phyloP scores from a whole-genome alignment of 2,888 invertebrate genomes.

The Zelleria hepariella region DNA sequence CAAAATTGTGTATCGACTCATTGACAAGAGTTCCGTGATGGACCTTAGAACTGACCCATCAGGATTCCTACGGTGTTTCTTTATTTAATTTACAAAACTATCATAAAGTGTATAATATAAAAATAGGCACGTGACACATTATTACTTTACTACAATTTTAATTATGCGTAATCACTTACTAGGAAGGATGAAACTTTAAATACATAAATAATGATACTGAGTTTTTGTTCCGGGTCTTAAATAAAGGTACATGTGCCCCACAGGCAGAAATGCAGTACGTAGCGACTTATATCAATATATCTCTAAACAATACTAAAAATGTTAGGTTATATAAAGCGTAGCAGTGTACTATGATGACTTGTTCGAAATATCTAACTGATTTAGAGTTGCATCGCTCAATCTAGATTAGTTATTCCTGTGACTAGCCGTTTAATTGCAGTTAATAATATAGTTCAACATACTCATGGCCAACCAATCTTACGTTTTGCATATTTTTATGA shows the following conservation, averaged over 20 bases:
- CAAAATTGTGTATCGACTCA: constrained; percentile 66
- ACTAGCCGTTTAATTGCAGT: constrained; percentile 36
- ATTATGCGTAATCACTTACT: constrained; percentile 52
- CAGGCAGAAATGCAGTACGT: background rate
- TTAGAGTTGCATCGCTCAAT: background rate
- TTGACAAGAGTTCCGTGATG: constrained; percentile 35
- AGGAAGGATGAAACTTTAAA: background rate
- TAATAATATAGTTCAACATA: background rate
- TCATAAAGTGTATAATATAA: background rate
- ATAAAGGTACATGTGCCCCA: background rate
- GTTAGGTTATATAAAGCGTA: background rate
- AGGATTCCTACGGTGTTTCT: constrained; percentile 10
- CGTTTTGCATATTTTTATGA: background rate
- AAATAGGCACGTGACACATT: constrained; percentile 34
- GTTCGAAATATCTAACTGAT: background rate
- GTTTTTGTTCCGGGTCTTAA: background rate
- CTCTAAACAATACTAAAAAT: background rate
- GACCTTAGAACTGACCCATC: constrained; percentile 60
- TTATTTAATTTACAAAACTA: constrained; percentile 9
- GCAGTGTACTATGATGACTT: constrained; percentile 7
- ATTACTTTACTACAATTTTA: constrained; percentile 38
- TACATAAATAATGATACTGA: background rate
- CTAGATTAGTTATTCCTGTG: constrained; percentile 21
- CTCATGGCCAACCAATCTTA: background rate
- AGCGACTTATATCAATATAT: background rate